Conservation (phyloP, 2,113 vertebrate genomes). For the Probosciger aterrimus region DNA sequence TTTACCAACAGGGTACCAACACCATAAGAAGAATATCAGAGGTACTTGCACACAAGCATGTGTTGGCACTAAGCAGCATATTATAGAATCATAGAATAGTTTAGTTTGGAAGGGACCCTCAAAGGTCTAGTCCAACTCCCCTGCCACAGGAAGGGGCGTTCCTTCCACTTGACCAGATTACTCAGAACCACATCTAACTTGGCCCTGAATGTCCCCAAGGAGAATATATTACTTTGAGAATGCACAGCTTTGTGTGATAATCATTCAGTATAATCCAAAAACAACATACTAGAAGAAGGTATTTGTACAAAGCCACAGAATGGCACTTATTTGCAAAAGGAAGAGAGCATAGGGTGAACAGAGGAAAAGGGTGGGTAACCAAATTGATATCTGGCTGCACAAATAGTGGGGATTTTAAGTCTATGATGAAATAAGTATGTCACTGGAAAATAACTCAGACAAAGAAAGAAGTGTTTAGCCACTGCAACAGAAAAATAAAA, state of each 20-base stretch:
- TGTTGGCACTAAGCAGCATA: background rate
- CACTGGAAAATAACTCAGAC: background rate
- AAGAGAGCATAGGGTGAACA: background rate
- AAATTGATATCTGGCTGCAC: background rate
- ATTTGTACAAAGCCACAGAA: background rate
- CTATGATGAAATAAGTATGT: background rate
- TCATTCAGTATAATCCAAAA: background rate
- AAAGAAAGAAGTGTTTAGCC: background rate
- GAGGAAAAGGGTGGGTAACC: background rate
- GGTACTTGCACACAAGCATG: background rate
- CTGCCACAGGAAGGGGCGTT: background rate
- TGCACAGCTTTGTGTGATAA: background rate
- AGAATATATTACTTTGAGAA: background rate
- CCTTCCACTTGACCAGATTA: background rate
- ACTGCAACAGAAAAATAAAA: background rate
- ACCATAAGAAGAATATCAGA: background rate
- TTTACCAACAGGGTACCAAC: rapidly evolving
- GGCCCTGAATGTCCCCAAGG: background rate
- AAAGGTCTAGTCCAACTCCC: background rate
- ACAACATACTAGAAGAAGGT: background rate
- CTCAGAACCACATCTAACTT: background rate
- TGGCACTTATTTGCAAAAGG: background rate
- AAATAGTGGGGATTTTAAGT: background rate
- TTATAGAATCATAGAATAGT: background rate
- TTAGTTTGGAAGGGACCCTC: background rate